Evolutionary conservation across 1,140 invertebrate species (phyloP), one percentile per base, ranked within the genome.

Genomic region (Mizuhopecten yessoensis): DNA sequence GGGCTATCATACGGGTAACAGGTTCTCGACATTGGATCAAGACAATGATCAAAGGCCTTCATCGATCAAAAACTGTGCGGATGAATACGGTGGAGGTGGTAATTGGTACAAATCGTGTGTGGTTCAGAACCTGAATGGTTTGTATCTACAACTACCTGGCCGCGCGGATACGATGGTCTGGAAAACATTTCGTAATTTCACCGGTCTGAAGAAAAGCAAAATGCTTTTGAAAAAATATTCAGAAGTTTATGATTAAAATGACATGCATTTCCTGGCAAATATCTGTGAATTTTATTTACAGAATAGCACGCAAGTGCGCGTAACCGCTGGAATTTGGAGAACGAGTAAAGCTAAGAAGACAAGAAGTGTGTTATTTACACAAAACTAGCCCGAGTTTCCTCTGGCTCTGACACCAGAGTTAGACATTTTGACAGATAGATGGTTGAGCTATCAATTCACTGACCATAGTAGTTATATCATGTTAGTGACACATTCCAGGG

Each of bases 111-210:
- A 75, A 29, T 23, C 57, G 0, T 75, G 57, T n/a, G 2, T 75
- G 23, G n/a, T 75, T 29, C 57, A 75, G 29, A 75, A 75, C n/a
- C n/a, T 75, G 57, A 75, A 75, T n/a, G 57, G 57, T 9, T 5
- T 17, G 1, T 75, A 75, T n/a, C 15, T 29, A 2, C 57, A 75
- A 17, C 23, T 29, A 29, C 23, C 57, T 29, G 29, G 29, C 23
- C n/a, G 23, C 23, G 1, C 57, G 5, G 11, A 29, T 9, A 1
- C 15, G 57, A 75, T 75, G 57, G 57, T 75, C 11, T 75, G 57
- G 57, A 75, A 75, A 29, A 75, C 57, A 29, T 75, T 75, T 75
- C 57, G 57, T 29, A 75, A 75, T 29, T 75, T 75, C 23, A 75
- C 15, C 11, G 57, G 57, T n/a, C n/a, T 75, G 5, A 7, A 29